Evolutionary conservation across 2,888 invertebrate genomes (phyloP).

Genomic region (Lysandra bellargus): DNA sequence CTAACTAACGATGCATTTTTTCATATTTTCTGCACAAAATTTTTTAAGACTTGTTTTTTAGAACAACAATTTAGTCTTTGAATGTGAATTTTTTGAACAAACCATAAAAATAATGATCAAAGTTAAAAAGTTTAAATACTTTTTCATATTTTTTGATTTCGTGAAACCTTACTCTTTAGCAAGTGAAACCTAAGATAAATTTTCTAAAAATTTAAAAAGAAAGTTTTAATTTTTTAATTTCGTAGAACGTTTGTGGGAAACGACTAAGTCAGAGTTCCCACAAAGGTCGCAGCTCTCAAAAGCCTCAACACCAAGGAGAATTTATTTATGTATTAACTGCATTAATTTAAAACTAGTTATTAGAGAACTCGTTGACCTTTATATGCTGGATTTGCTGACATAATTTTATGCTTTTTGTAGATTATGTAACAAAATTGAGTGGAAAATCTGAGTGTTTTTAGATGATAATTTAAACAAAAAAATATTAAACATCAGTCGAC

Average conservation of each 20-base stretch:
- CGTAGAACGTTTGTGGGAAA: background rate
- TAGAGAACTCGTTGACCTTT: slow-evolving; percentile 12
- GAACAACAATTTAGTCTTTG: too few species aligned
- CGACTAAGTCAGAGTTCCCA: background rate
- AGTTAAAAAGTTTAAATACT: background rate
- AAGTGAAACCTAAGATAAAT: background rate
- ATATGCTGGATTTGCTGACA: slow-evolving; percentile 13
- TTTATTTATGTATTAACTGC: slow-evolving; percentile 5
- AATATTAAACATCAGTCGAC: background rate
- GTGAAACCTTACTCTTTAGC: background rate
- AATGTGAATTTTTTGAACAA: too few species aligned
- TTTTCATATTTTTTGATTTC: background rate
- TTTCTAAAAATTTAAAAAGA: background rate
- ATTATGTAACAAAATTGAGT: background rate
- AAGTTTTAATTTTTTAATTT: background rate
- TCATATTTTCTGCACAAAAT: background rate
- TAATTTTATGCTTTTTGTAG: background rate
- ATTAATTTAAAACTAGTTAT: slow-evolving; percentile 12
- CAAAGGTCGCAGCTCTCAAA: background rate
- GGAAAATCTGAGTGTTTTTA: background rate
- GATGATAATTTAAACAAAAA: background rate
- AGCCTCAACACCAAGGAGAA: background rate
- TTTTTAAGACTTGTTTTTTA: background rate
- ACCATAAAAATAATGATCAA: background rate
- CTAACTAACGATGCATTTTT: background rate